Evolutionary conservation across 2,113 vertebrate species (phyloP), one percentile per base, ranked within the genome.

Genomic region (Melanerpes formicivorus): DNA sequence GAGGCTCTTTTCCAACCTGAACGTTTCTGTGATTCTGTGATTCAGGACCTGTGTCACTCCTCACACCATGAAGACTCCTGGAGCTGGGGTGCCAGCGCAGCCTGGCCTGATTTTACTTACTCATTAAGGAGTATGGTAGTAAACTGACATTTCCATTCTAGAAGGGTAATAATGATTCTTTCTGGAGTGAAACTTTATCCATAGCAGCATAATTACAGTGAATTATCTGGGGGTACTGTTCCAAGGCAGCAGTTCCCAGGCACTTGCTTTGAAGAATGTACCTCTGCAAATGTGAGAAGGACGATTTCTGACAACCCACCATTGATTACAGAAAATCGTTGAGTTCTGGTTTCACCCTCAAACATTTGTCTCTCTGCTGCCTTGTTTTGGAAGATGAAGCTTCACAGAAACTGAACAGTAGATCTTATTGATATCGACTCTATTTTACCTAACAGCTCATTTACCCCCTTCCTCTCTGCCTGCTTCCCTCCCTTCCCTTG

Each of bases 321-420:
- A 88, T 95, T 72, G 93, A 95, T 93, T 88, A 62, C 82, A 93
- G 66, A 95, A 95, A 92, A 94, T 88, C 75, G 66, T 93, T 80
- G 84, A 91, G 91, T 84, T 96, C 90, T 90, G 59, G 80, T 96
- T 96, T 95, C 70, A 90, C 63, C 55, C 63, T 91, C 80, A 66
- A 63, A 90, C 70, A 86, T 88, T 96, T 81, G 60, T 91, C 62
- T 91, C 76, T 95, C 76, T 79, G 50, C 76, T 93, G 80, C 88
- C 77, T 95, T 91, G 73, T 96, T 96, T 88, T 76, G 59, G 82
- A 95, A 96, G 90, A 93, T 90, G 91, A 90, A 96, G 63, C 77
- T 88, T 65, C 73, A 70, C 76, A 69, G 93, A 86, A 91, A 80
- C 54, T 2, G 25, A 95, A 93, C 90, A 96, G 83, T 88, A 78